A percentile compares a stretch with the other conserved stretches of the same genome.
Conservation (phyloP, 2,888 invertebrate species). For the Mimas tiliae region DNA sequence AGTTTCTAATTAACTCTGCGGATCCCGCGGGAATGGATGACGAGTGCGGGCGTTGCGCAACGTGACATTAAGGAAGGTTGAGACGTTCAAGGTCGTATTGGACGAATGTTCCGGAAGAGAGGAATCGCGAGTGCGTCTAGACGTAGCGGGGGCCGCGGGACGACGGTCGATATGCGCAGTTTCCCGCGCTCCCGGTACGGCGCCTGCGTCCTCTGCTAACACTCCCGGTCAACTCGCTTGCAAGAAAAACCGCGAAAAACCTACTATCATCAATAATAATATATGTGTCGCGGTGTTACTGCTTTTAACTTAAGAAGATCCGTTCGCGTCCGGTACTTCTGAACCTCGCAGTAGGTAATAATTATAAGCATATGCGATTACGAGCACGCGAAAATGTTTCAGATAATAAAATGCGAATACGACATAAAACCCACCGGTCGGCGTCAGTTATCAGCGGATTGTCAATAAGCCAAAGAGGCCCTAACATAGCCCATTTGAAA, state of each 20-base stretch:
- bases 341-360: neutral
- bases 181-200: constrained; percentile 77
- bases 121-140: constrained; percentile 80
- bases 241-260: neutral
- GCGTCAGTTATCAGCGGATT: constrained; percentile 42
- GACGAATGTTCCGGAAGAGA: constrained; percentile 82
- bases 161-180: constrained; percentile 81
- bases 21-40: constrained; percentile 54
- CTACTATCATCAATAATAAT: neutral
- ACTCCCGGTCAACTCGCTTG: constrained; percentile 54
- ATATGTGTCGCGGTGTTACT: too few species aligned
- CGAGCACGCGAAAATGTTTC: constrained; percentile 17
- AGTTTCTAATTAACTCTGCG: constrained; percentile 59
- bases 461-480: constrained; percentile 50
- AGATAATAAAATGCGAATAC: constrained; percentile 31
- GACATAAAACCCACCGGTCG: constrained; percentile 41
- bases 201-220: constrained; percentile 75
- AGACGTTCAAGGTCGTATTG: constrained; percentile 81
- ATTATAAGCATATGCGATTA: constrained; percentile 3
- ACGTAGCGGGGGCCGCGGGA: constrained; percentile 71
- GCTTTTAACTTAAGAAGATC: constrained; percentile 40
- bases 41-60: constrained; percentile 64
- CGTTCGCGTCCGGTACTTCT: constrained; percentile 15
- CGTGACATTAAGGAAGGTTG: constrained; percentile 81
- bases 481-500: constrained; percentile 52